These are phyloP conservation scores for Nephrotoma guestfalica DNA, from an alignment of 2,888 invertebrate species.

Conservation along the genomic window DNA sequence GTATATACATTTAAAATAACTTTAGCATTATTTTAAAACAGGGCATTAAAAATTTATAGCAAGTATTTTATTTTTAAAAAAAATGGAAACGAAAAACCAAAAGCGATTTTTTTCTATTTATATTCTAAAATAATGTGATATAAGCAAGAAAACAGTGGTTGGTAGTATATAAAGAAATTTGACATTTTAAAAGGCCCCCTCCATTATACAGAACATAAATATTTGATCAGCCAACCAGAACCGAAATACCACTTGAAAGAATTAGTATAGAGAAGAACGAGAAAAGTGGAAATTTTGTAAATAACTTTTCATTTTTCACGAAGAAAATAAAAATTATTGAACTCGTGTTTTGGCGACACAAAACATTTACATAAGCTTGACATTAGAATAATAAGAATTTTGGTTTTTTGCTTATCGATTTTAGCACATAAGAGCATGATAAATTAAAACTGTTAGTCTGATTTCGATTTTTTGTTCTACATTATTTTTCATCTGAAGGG, in stretches of 20 bases:
- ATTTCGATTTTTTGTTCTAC: background rate
- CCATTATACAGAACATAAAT: background rate
- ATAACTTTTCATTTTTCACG: background rate
- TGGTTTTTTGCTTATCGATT: background rate
- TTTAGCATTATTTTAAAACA: background rate
- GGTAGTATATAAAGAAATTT: background rate
- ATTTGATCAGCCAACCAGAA: background rate
- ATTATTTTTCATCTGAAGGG: background rate
- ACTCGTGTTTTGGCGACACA: background rate
- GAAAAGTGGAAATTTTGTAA: background rate
- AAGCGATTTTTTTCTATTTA: background rate
- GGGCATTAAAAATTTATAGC: background rate
- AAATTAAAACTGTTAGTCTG: background rate
- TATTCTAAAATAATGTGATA: background rate
- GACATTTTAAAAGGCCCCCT: background rate
- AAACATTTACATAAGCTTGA: background rate
- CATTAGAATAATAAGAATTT: background rate
- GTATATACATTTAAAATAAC: background rate
- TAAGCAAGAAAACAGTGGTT: background rate
- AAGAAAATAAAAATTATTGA: background rate
- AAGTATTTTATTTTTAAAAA: background rate
- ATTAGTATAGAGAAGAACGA: background rate
- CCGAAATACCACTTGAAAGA: background rate
- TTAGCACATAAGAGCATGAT: background rate
- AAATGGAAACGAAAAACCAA: background rate